A percentile compares a stretch with the other conserved stretches of the same genome.
Conservation (phyloP, 2,113 vertebrate genomes). For the Xiphorhynchus elegans region DNA sequence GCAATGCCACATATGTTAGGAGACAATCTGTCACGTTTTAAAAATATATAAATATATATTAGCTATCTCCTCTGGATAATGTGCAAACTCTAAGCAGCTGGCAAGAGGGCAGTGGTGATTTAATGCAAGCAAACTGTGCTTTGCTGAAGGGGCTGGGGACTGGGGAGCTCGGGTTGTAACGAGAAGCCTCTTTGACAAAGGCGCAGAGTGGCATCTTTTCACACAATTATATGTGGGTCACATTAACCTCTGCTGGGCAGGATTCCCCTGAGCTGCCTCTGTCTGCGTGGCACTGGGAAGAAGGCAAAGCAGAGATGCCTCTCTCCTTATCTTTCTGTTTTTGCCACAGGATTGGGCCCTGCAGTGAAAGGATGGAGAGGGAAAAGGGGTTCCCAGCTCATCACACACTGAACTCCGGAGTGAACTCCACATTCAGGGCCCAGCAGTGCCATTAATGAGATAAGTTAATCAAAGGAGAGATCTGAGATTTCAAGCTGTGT, state of each 20-base stretch:
- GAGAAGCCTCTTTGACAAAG: conserved; percentile 73
- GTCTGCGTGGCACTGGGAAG: not conserved
- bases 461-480: not conserved
- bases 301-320: not conserved
- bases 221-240: conserved; percentile 78
- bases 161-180: conserved; percentile 44
- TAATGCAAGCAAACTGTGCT: conserved; percentile 70
- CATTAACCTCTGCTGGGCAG: conserved; percentile 72
- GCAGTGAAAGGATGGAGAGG: not conserved
- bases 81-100: conserved; percentile 74
- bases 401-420: not conserved
- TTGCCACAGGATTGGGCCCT: not conserved
- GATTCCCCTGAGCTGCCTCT: conserved; percentile 45
- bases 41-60: conserved; percentile 60
- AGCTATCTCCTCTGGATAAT: conserved; percentile 35
- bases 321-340: not conserved
- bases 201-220: conserved; percentile 73
- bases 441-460: not conserved
- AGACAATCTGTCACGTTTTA: conserved; percentile 70
- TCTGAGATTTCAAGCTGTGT: not conserved
- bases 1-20: conserved; percentile 58
- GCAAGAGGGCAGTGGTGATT: conserved; percentile 71
- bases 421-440: not conserved
- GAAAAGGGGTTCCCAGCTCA: not conserved
- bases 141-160: conserved; percentile 73